These are phyloP conservation scores for Anabacerthia variegaticeps DNA, from an alignment of 2,797 vertebrate genomes.

Conservation along the genomic window DNA sequence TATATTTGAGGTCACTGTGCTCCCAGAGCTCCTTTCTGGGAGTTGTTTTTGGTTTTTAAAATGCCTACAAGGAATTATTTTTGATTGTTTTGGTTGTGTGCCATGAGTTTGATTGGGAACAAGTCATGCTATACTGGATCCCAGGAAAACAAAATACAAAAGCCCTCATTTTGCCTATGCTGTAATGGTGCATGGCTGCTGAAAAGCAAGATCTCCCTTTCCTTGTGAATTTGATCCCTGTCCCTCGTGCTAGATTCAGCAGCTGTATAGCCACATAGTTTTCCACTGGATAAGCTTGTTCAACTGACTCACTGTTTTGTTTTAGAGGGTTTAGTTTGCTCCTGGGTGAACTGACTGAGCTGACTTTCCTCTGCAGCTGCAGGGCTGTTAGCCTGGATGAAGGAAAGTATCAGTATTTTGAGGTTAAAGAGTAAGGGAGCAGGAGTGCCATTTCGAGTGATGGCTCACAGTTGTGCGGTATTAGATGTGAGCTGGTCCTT, in stretches of 20 bases:
- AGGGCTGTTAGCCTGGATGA: not conserved
- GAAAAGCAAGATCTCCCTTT: not conserved
- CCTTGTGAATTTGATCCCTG: not conserved
- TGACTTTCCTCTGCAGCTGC: not conserved
- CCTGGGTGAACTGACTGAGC: not conserved
- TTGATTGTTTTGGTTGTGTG: accelerated
- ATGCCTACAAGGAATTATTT: not conserved
- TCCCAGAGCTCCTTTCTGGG: not conserved
- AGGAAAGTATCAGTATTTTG: not conserved
- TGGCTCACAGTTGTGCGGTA: not conserved
- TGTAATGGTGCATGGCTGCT: not conserved
- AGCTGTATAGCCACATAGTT: not conserved
- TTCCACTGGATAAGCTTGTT: conserved; percentile 3
- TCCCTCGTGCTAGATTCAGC: not conserved
- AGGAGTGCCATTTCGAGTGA: not conserved
- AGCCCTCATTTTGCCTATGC: not conserved
- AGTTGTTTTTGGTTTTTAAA: not conserved
- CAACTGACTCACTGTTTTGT: not conserved
- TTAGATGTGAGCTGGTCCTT: not conserved
- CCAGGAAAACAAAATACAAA: not conserved
- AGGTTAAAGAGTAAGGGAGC: not conserved
- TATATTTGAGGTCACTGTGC: not conserved
- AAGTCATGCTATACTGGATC: not conserved
- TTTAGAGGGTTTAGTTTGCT: not conserved
- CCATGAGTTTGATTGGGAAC: not conserved